A percentile compares a stretch with the other conserved stretches of the same genome.
phyloP scores from a whole-genome alignment of 2,888 invertebrate species.

The Pheosia tremula region DNA sequence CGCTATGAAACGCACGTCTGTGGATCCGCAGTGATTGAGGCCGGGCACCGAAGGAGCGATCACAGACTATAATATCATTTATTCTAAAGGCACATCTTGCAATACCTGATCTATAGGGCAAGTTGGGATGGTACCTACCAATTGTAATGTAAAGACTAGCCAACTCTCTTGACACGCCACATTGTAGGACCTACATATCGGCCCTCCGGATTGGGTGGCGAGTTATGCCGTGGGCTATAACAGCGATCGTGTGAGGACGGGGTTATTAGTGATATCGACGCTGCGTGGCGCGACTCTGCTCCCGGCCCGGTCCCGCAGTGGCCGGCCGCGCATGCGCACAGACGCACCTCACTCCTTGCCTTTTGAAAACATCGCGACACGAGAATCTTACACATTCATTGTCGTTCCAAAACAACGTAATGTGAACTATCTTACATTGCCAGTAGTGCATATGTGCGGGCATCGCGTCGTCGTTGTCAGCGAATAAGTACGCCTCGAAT shows the following conservation, averaged over 20 bases:
- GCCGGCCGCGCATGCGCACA: slow-evolving; percentile 56
- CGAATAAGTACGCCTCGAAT: slow-evolving; percentile 31
- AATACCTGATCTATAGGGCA: too few species aligned
- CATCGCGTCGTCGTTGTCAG: slow-evolving; percentile 28
- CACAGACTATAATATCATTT: too few species aligned
- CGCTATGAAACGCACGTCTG: slow-evolving; percentile 34
- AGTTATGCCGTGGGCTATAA: slow-evolving; percentile 15
- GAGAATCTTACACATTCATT: slow-evolving; percentile 44
- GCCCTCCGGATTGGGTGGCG: too few species aligned
- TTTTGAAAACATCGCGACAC: slow-evolving; percentile 58
- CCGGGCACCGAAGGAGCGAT: slow-evolving; percentile 25
- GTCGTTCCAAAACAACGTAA: slow-evolving; percentile 44
- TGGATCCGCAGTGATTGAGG: slow-evolving; percentile 42
- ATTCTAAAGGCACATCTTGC: too few species aligned
- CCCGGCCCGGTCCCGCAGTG: slow-evolving; percentile 27
- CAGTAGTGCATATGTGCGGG: slow-evolving; percentile 10
- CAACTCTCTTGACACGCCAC: too few species aligned
- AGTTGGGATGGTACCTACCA: too few species aligned
- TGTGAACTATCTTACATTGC: slow-evolving; percentile 33
- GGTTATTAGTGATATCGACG: slow-evolving; percentile 33
- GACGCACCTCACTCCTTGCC: slow-evolving; percentile 52
- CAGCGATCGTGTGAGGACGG: slow-evolving; percentile 43
- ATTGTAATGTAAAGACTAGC: too few species aligned
- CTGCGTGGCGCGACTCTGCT: slow-evolving; percentile 23
- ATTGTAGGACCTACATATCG: too few species aligned